Conservation (phyloP, 1,140 invertebrate species). For the Oncopeltus fasciatus region DNA sequence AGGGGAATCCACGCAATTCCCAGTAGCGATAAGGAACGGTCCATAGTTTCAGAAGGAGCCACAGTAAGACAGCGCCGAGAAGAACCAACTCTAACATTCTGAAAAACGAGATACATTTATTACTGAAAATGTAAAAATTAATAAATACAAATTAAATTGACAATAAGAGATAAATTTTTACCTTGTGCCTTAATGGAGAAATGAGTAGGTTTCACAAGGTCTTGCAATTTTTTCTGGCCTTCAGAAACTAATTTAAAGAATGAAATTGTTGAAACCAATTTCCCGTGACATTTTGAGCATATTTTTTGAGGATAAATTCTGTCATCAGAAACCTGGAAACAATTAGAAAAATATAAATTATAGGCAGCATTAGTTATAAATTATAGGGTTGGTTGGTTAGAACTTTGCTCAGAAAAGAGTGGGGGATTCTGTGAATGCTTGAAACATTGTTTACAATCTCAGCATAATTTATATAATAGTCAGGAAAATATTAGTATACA, state of each 20-base stretch:
- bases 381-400: too few relatives aligned
- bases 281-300: conserved; percentile 57
- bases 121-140: not conserved
- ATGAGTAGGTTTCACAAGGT: not conserved
- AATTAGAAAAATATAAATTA: too few relatives aligned
- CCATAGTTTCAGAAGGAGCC: not conserved
- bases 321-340: conserved; percentile 46
- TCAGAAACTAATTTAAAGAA: conserved; percentile 51
- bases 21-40: not conserved
- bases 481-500: too few relatives aligned
- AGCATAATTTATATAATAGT: too few relatives aligned
- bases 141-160: not conserved
- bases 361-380: too few relatives aligned
- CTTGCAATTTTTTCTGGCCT: conserved; percentile 39
- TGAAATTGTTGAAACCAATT: conserved; percentile 50
- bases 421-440: too few relatives aligned
- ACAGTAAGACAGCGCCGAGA: not conserved
- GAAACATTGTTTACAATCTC: too few relatives aligned
- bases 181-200: not conserved
- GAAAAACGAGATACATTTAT: not conserved
- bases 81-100: not conserved
- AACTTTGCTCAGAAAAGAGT: too few relatives aligned
- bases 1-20: not conserved
- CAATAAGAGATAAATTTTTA: not conserved
- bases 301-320: conserved; percentile 51